Evolutionary conservation across 37 sponge, comb jelly and placozoan genomes (phyloP).

Genomic region (Ianthella basta): DNA sequence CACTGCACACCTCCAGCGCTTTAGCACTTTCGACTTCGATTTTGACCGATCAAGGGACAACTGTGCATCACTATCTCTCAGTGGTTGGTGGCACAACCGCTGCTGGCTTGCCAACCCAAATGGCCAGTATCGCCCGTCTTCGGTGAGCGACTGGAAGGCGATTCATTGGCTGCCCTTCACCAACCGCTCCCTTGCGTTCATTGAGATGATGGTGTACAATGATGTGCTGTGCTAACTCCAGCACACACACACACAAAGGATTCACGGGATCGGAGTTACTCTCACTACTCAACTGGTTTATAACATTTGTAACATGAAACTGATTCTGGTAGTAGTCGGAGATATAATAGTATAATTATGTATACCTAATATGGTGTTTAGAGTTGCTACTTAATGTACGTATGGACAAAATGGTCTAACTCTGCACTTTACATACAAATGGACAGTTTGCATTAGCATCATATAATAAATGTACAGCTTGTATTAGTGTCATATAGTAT

Average conservation of each 20-base stretch:
- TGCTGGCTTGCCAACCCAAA: constrained; percentile 29
- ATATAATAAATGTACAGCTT: too few species aligned
- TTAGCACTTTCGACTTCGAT: background rate
- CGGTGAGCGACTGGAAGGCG: constrained; percentile 14
- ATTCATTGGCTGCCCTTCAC: constrained; percentile 27
- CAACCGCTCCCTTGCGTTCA: constrained; percentile 4
- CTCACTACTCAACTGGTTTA: too few species aligned
- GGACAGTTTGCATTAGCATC: too few species aligned
- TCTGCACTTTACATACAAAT: too few species aligned
- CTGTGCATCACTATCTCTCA: constrained; percentile 5
- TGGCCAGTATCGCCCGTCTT: background rate
- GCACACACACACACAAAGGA: constrained; percentile 26
- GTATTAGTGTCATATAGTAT: too few species aligned
- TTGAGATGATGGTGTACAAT: constrained; percentile 23
- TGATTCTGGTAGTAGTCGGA: too few species aligned
- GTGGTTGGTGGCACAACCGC: constrained; percentile 33
- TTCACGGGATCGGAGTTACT: too few species aligned
- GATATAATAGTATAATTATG: too few species aligned
- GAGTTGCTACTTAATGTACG: too few species aligned
- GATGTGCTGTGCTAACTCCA: background rate
- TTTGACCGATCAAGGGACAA: background rate
- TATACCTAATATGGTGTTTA: too few species aligned
- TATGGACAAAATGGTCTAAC: too few species aligned
- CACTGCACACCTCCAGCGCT: constrained; percentile 15
- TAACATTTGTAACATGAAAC: too few species aligned